Base-by-base conservation (phyloP, 2,797 vertebrate species). In the Neomorphus geoffroyi region DNA sequence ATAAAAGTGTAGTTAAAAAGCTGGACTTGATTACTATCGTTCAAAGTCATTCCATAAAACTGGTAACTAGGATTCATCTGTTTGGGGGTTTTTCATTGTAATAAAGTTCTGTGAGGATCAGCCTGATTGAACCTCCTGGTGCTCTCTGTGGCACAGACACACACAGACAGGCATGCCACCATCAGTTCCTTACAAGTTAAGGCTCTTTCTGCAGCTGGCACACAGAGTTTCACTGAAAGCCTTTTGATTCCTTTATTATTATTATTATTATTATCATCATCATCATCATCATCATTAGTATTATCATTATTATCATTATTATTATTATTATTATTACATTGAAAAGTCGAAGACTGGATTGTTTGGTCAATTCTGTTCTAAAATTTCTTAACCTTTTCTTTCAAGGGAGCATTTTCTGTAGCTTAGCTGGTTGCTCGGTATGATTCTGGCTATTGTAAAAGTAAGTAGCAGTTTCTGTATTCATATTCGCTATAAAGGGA, bases 21-120 rank as follows among this genome's bases (percentile, higher is more conserved):
- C 91, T 96, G 96, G 91, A 92, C 51, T 94, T 90, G 80, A 96
- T 96, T 94, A 96, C 75, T 83, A 46, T 93, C 88, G 75, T 95
- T 96, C 89, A 95, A 96, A 95, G 95, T 75, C 46, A 67, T 92
- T 94, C 90, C 81, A 69, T 79, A 91, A 70, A 2, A 7, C 50
- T 86, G 50, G 90, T 65, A 96, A 96, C 70, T 77, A 93, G 50
- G 82, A 93, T 74, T 96, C 89, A 94, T 92, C 89, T 91, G 83
- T 54, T 95, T 27, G n/a, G 51, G 8, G 7, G 79, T 86, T 80
- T 78, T 88, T 88, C 35, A 28, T 24, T 39, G 71, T 16, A 93
- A 80, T 85, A 83, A 94, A 93, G 33, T 79, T 74, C 65, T 69
- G 28, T 17, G 45, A 93, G 78, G 71, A 94, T 95, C 45, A 85